These are phyloP conservation scores for Spheniscus humboldti DNA, from an alignment of 2,797 vertebrate species.

Conservation along the genomic window DNA sequence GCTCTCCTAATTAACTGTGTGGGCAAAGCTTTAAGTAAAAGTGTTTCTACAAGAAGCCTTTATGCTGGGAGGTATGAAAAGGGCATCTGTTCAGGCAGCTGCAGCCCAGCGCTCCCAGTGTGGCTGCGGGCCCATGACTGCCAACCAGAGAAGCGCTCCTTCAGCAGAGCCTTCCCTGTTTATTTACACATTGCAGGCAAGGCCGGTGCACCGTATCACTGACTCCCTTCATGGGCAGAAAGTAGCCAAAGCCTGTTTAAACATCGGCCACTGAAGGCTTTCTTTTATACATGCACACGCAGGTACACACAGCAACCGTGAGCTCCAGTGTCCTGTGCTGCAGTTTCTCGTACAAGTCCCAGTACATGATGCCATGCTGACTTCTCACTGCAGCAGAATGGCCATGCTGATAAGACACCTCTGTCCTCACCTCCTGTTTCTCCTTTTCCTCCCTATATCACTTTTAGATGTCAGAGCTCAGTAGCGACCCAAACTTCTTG, in stretches of 20 bases:
- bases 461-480: background rate
- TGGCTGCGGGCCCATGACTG: background rate
- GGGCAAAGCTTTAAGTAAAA: conserved; percentile 5
- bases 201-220: background rate
- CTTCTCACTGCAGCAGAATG: background rate
- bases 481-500: background rate
- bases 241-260: background rate
- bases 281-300: background rate
- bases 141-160: background rate
- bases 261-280: background rate
- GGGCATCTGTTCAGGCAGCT: conserved; percentile 26
- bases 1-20: background rate
- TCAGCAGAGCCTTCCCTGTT: conserved; percentile 32
- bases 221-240: background rate
- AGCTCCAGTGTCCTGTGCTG: background rate
- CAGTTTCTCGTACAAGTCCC: background rate
- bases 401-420: background rate
- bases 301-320: background rate
- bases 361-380: accelerated
- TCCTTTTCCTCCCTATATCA: background rate
- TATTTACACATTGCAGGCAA: conserved; percentile 10
- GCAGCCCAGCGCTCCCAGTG: background rate
- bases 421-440: background rate
- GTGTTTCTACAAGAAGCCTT: conserved; percentile 30
- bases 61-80: conserved; percentile 45